Percentiles rank a stretch among this genome's conserved stretches.
These are phyloP conservation scores for Larimichthys polyactis DNA, from an alignment of 2,113 vertebrate species.

Conservation along the genomic window DNA sequence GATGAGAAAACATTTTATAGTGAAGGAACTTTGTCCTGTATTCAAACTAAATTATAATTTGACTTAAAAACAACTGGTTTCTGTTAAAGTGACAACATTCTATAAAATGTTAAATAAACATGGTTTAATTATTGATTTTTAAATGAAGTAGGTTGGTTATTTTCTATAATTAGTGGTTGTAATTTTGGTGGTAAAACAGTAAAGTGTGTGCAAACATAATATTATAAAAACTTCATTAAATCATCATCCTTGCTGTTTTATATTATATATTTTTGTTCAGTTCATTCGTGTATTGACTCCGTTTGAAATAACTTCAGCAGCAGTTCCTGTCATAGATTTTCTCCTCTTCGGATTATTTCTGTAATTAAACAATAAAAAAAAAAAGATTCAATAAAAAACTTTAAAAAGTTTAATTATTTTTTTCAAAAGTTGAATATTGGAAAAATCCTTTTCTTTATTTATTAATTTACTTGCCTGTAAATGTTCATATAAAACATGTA, in stretches of 20 bases:
- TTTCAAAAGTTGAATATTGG: not conserved
- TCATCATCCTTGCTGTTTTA: slow-evolving; percentile 1
- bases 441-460: not conserved
- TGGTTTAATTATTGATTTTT: not conserved
- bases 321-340: slow-evolving; percentile 42
- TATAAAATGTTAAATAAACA: slow-evolving; percentile 9
- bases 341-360: not conserved
- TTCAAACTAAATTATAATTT: slow-evolving; percentile 25
- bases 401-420: not conserved
- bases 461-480: not conserved
- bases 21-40: slow-evolving; percentile 20
- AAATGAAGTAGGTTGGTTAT: not conserved
- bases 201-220: slow-evolving; percentile 5
- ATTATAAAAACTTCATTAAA: not conserved
- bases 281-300: slow-evolving; percentile 19
- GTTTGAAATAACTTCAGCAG: slow-evolving; percentile 9
- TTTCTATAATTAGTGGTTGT: slow-evolving; percentile 4
- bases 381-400: not conserved
- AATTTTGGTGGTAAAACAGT: slow-evolving; percentile 19
- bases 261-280: not conserved
- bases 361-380: not conserved
- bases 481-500: not conserved
- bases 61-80: slow-evolving; percentile 16
- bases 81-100: slow-evolving; percentile 17
- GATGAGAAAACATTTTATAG: slow-evolving; percentile 14